These are phyloP conservation scores for Rhipidura dahli DNA, from an alignment of 2,113 vertebrate species.

Conservation along the genomic window DNA sequence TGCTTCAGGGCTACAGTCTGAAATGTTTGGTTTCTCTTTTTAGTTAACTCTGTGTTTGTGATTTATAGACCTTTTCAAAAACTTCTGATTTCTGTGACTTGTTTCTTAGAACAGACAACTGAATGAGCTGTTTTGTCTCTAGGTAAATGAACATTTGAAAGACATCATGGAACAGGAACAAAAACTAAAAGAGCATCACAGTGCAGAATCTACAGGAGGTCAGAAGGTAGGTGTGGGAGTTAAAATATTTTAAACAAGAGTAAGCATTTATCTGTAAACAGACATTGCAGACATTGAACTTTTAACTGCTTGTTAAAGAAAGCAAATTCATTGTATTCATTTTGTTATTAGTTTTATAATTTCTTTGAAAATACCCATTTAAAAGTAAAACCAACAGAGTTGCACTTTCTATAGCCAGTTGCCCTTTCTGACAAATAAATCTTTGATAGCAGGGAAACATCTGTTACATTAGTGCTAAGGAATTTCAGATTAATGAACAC, in stretches of 20 bases:
- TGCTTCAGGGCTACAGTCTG: background rate
- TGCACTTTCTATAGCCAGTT: background rate
- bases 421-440: background rate
- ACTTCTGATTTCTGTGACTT: background rate
- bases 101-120: background rate
- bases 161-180: conserved; percentile 89
- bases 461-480: background rate
- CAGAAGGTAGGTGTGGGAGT: conserved; percentile 81
- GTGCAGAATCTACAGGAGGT: conserved; percentile 80
- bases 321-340: background rate
- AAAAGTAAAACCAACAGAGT: background rate
- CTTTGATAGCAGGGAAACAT: background rate
- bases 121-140: conserved; percentile 7
- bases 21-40: background rate
- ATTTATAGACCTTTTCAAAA: background rate
- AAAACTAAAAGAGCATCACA: conserved; percentile 82
- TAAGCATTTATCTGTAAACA: background rate
- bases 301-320: background rate
- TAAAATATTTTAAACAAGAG: background rate
- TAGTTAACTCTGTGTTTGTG: background rate
- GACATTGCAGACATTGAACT: background rate
- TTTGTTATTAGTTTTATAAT: background rate
- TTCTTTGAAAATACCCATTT: background rate
- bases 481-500: background rate
- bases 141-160: conserved; percentile 96